Base-by-base conservation (phyloP, 2,797 vertebrate genomes). In the Chaetophractus vellerosus region DNA sequence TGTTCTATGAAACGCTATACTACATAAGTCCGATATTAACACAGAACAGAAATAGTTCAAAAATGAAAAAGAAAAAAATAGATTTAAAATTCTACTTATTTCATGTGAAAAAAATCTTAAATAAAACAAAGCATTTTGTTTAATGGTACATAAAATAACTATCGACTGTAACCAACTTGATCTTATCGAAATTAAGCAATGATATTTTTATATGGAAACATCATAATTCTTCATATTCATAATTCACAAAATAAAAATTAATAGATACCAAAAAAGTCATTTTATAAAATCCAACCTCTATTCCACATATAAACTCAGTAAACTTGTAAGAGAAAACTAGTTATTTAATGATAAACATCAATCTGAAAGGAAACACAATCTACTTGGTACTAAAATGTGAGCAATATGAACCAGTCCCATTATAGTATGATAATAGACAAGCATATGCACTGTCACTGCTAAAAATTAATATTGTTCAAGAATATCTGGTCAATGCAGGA, bases 291-390 rank as follows among this genome's bases (percentile, higher is more conserved):
- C 18, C 16, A 93, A 57, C 5, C 4, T 87, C 15, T 16, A 69
- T 36, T 82, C 38, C 45, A 69, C n/a, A 80, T 64, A 92, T 92
- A 95, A 95, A 59, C 8, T 63, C 28, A 92, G 26, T 75, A 90
- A 83, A 79, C 5, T 50, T 69, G 41, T 11, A 61, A 52, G 21
- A 95, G 69, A 81, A 80, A 52, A 57, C 6, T 75, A 57, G 16
- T 55, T 24, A 55, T 10, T 61, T 72, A 71, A 55, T 79, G 18
- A 72, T 52, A 10, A 88, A 52, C 1, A 31, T 48, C 16, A 63
- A 57, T 68, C 16, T 92, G 18, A 87, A 89, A 90, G 9, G 36
- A 95, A 95, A 93, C 41, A n/a, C 4, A 86, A 92, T 68, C 71
- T 14, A 36, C 1, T n/a, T 79, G 6, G 11, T 75, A 86, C 1